A percentile compares a stretch with the other conserved stretches of the same genome.
phyloP scores from a whole-genome alignment of 1,140 invertebrate species.

The Asobara japonica region DNA sequence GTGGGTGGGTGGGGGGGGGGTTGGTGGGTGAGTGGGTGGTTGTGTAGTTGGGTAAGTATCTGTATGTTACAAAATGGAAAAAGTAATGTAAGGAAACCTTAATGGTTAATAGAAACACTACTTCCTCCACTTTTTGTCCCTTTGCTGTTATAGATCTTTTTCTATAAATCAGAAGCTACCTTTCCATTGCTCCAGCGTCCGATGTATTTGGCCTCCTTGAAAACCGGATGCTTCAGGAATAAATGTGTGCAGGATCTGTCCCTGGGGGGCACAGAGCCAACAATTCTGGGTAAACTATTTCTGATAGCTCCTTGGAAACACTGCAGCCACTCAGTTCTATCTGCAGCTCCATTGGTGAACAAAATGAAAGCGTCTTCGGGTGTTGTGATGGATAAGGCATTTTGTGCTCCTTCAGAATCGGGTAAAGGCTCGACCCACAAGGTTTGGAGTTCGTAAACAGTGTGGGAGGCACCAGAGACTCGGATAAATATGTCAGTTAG shows the following conservation, averaged over 20 bases:
- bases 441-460: constrained; percentile 75
- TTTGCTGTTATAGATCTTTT: no score
- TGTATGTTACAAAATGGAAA: no score
- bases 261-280: constrained; percentile 72
- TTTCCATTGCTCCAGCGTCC: constrained; percentile 53
- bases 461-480: constrained; percentile 71
- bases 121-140: no score
- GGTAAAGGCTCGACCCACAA: constrained; percentile 80
- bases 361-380: constrained; percentile 83
- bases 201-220: constrained; percentile 81
- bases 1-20: no score
- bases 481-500: constrained; percentile 81
- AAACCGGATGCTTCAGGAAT: constrained; percentile 77
- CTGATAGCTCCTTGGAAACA: constrained; percentile 74
- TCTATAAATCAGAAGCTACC: no score
- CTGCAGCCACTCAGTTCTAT: constrained; percentile 84
- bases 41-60: no score
- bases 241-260: constrained; percentile 76
- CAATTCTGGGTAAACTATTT: constrained; percentile 53
- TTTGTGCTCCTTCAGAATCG: constrained; percentile 69
- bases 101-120: no score
- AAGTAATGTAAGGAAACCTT: no score
- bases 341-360: constrained; percentile 71
- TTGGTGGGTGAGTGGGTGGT: no score
- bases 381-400: constrained; percentile 75